Evolutionary conservation across 2,113 vertebrate genomes (phyloP), one percentile per base, ranked within the genome.

Genomic region (Oreochromis tanganicae): DNA sequence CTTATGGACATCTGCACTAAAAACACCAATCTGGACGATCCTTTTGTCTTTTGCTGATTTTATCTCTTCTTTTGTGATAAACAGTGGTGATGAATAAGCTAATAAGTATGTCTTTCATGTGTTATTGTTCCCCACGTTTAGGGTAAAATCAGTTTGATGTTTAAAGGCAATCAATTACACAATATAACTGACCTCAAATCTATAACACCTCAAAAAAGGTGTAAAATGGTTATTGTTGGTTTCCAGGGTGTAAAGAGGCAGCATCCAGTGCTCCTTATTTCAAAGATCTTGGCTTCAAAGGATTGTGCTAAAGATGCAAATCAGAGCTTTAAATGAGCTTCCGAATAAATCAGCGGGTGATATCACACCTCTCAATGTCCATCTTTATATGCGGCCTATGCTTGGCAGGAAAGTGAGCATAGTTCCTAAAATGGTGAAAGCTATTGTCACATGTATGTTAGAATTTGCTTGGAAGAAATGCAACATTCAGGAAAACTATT

Each of bases 1-100:
- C n/a, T 43, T 71, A 43, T 43, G 38, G 43, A 24, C n/a, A 71
- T 43, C 36, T 43, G 66, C 63, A 68, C 34, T 41, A 41, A 14
- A 68, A 66, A 68, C 0, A 1, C 0, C 7, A 68, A 8, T 68
- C 19, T 38, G 61, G 34, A 66, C 7, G 5, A 61, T 61, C 4
- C 4, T 68, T 41, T 14, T 21, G 36, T 41, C 41, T 21, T 68
- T 68, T 2, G 34, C 63, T n/a, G 6, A 14, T 71, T 43, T 71
- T 7, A 43, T 71, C n/a, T 71, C 38, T 34, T 63, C 17, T 11
- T 63, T 36, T 11, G 59, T 36, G 32, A 63, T 9, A 43, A 43
- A 43, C n/a, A 43, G 38, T 43, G 24, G 66, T 43, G 7, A 43
- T 71, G 63, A 71, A 43, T 16, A 43, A 24, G 9, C 36, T n/a